A percentile compares a stretch with the other conserved stretches of the same genome.
Conservation (phyloP, 2,888 invertebrate species). For the Mellilla xanthometata region DNA sequence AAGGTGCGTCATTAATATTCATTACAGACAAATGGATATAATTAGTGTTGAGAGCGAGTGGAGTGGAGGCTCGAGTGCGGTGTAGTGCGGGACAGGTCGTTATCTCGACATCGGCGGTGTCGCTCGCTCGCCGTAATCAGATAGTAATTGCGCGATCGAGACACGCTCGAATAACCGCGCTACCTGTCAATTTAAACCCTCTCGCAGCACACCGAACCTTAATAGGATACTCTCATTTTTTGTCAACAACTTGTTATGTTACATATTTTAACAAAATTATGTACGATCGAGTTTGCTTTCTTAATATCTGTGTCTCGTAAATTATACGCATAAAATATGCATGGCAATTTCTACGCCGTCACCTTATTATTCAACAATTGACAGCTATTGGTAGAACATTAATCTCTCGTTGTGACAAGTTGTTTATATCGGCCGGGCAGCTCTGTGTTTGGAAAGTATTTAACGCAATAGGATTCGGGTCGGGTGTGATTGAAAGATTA, state of each 20-base stretch:
- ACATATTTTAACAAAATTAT: conserved; percentile 19
- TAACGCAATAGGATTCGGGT: conserved; percentile 22
- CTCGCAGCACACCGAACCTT: conserved; percentile 28
- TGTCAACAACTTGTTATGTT: conserved; percentile 18
- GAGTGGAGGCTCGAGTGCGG: conserved; percentile 57
- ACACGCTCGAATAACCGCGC: conserved; percentile 49
- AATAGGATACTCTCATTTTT: conserved; percentile 18
- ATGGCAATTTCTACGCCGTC: conserved; percentile 3
- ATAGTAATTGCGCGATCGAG: conserved; percentile 67
- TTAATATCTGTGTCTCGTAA: conserved; percentile 11
- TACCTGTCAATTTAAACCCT: conserved; percentile 57
- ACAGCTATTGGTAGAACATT: conserved; percentile 14
- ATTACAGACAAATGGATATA: conserved; percentile 79
- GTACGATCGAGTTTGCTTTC: conserved; percentile 11
- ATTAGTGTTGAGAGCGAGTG: conserved; percentile 70
- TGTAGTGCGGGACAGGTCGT: conserved; percentile 60
- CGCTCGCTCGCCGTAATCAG: conserved; percentile 60
- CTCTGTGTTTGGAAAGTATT: conserved; percentile 16
- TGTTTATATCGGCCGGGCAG: conserved; percentile 5
- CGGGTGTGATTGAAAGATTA: conserved; percentile 59
- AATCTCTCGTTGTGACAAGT: conserved; percentile 14
- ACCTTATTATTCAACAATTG: conserved; percentile 8
- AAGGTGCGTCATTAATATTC: conserved; percentile 71
- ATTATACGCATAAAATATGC: conserved; percentile 4
- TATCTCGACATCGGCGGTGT: conserved; percentile 65